Conservation (phyloP, 2,888 invertebrate genomes). For the Catocala sponsa region DNA sequence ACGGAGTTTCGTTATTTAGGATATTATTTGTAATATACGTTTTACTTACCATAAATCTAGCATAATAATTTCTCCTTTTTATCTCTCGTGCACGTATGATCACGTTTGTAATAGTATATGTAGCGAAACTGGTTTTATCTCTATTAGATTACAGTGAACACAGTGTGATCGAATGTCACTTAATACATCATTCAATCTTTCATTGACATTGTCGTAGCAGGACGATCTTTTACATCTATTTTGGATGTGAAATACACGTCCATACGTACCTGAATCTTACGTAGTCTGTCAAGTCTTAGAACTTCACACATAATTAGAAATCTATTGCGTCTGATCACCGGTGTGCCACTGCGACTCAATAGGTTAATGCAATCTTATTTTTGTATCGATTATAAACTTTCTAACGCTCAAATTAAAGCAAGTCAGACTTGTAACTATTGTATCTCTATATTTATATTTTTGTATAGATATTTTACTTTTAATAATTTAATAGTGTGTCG, state of each 20-base stretch:
- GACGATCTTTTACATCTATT: neutral
- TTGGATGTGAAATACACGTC: neutral
- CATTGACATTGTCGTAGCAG: neutral
- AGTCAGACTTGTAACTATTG: neutral
- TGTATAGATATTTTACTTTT: neutral
- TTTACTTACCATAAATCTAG: slow-evolving; percentile 24
- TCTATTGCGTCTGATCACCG: too few species aligned
- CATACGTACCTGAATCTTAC: too few species aligned
- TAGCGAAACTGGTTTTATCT: slow-evolving; percentile 25
- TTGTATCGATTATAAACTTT: too few species aligned
- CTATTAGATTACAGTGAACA: slow-evolving; percentile 17
- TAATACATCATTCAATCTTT: neutral
- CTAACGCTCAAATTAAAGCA: too few species aligned
- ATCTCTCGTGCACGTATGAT: slow-evolving; percentile 29
- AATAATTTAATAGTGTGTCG: neutral
- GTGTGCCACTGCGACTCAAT: too few species aligned
- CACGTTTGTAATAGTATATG: slow-evolving; percentile 22
- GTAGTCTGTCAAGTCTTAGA: too few species aligned
- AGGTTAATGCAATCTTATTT: too few species aligned
- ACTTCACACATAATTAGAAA: too few species aligned
- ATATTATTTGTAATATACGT: slow-evolving; percentile 44
- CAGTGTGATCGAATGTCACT: slow-evolving; percentile 22
- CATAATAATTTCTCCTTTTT: slow-evolving; percentile 34
- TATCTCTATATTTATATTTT: neutral
- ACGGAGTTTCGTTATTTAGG: slow-evolving; percentile 67